phyloP scores from a whole-genome alignment of 2,888 invertebrate genomes.

The Lissonota sp. region DNA sequence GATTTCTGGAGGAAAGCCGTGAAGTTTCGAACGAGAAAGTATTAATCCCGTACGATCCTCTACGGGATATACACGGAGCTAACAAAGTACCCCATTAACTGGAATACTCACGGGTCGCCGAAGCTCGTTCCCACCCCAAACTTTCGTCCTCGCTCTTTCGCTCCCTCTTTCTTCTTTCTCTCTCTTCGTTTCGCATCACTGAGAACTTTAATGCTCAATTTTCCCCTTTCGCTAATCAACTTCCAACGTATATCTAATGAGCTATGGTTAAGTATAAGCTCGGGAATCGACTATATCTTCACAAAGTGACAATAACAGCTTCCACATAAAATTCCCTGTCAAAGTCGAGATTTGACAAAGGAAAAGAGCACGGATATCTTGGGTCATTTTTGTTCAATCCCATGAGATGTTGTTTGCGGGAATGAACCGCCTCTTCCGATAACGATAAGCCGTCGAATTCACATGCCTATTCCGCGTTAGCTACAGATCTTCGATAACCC shows the following conservation, averaged over 20 bases:
- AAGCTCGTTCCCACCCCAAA: constrained; percentile 68
- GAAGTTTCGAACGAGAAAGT: constrained; percentile 77
- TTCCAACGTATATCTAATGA: constrained; percentile 57
- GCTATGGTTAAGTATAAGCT: constrained; percentile 27
- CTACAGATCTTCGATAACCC: constrained; percentile 63
- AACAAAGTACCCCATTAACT: constrained; percentile 78
- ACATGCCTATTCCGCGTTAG: constrained; percentile 52
- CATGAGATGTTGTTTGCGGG: constrained; percentile 24
- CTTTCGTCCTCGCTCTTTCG: constrained; percentile 59
- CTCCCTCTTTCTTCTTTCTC: constrained; percentile 32
- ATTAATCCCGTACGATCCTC: constrained; percentile 73
- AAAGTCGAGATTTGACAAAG: constrained; percentile 49
- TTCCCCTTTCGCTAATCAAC: constrained; percentile 65
- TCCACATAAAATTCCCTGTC: constrained; percentile 46
- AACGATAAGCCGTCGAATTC: constrained; percentile 60
- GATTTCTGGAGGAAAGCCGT: constrained; percentile 63
- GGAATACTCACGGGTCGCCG: constrained; percentile 69
- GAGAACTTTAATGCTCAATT: constrained; percentile 67
- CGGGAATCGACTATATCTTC: constrained; percentile 16
- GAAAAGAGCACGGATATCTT: constrained; percentile 2
- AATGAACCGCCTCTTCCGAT: constrained; percentile 34
- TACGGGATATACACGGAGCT: constrained; percentile 68
- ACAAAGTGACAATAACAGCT: constrained; percentile 28
- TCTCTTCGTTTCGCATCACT: constrained; percentile 55
- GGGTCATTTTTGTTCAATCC: constrained; percentile 18